Evolutionary conservation across 2,797 vertebrate species (phyloP), one percentile per base, ranked within the genome.

Genomic region (Clarias platycephalus): DNA sequence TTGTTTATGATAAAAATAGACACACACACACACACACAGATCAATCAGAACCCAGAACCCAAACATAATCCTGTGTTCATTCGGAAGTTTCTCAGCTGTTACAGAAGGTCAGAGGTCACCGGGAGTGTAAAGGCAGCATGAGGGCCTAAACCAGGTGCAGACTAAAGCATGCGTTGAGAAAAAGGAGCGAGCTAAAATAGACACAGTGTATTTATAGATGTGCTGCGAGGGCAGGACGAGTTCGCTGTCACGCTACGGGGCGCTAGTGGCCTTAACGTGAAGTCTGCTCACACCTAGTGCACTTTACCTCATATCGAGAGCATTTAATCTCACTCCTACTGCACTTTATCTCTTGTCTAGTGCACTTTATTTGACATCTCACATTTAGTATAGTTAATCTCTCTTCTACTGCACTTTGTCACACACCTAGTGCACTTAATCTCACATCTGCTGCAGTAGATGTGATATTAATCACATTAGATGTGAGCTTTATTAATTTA

Each of bases 141-240:
- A 80, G 37, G 31, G 4, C 37, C 64, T 18, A 80, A 80, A 64
- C 24, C 60, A 63, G 58, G 76, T 78, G 76, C 76, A 44, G 26
- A 24, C 20, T 55, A 75, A 75, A 31, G 26, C 55, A 13, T 20
- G 55, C 55, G 24, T 10, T 15, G 53, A 58, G 55, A 77, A 24
- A 58, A 28, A 77, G 37, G 55, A 58, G 74, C 18, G 20, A 37
- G 8, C 34, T 44, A 79, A 63, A 79, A 79, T 44, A 79, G 76
- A 63, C 24, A 4, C 55, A n/a, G 31, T 0, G 15, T 79, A 79
- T 79, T 79, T 79, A 79, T 63, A 79, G 76, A 40, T 31, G 34
- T 40, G 76, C 44, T 37, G 76, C 62, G 58, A 77, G 74, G 74
- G 31, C 13, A 22, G 74, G 31, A 13, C 20, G 10, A 37, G 55